Conservation (phyloP, 2,888 invertebrate genomes). For the Diachrysia chrysitis region DNA sequence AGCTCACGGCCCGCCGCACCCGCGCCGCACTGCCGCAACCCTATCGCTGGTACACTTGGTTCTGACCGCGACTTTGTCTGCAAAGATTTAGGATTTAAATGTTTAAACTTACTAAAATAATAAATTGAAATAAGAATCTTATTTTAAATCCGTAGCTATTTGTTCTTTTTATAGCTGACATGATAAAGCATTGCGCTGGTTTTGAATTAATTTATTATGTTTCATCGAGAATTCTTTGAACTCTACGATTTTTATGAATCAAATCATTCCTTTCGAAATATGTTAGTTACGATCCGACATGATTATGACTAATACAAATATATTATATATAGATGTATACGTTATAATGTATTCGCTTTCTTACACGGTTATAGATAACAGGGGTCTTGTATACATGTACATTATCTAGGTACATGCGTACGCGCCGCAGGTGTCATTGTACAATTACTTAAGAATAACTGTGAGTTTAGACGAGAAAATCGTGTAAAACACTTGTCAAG, state of each 20-base stretch:
- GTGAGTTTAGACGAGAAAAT: neutral
- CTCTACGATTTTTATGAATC: too few relatives aligned
- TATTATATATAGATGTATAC: too few relatives aligned
- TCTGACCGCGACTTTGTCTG: neutral
- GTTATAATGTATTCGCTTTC: neutral
- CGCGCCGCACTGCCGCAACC: slow-evolving; percentile 70
- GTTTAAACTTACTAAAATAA: too few relatives aligned
- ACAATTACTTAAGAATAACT: neutral
- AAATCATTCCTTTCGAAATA: neutral
- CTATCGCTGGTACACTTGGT: slow-evolving; percentile 51
- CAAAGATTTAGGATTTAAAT: neutral
- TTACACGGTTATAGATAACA: neutral
- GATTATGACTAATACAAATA: neutral
- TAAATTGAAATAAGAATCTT: too few relatives aligned
- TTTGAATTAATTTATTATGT: too few relatives aligned
- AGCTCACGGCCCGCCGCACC: slow-evolving; percentile 77
- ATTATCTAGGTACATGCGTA: too few relatives aligned
- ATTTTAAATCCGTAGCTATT: too few relatives aligned
- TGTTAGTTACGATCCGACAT: neutral
- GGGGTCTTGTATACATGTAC: neutral
- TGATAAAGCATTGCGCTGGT: too few relatives aligned
- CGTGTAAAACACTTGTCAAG: too few relatives aligned
- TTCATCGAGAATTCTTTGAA: too few relatives aligned
- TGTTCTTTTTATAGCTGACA: too few relatives aligned
- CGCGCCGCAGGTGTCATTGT: neutral